phyloP scores from a whole-genome alignment of 2,888 invertebrate genomes.

The Pristionchus fissidentatus region DNA sequence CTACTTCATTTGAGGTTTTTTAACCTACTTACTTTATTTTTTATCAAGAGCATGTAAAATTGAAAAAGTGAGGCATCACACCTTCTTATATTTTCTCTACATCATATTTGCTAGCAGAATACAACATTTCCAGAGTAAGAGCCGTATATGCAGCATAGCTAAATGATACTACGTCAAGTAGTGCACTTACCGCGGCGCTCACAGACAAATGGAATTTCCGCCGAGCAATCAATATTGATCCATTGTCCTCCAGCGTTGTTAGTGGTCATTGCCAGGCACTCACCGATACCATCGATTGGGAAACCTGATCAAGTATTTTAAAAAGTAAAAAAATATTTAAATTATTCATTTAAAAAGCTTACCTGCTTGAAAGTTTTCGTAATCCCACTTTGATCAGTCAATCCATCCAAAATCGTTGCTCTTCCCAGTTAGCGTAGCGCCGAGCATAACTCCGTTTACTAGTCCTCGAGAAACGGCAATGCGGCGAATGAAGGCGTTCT shows the following conservation, averaged over 20 bases:
- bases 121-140: not conserved
- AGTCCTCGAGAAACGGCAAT: not conserved
- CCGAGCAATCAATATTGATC: not conserved
- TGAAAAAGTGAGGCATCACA: too few species aligned
- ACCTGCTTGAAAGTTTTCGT: not conserved
- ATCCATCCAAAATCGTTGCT: not conserved
- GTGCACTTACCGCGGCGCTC: too few species aligned
- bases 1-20: too few species aligned
- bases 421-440: not conserved
- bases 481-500: not conserved
- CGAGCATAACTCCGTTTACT: not conserved
- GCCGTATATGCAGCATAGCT: not conserved
- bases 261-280: slow-evolving; percentile 11
- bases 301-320: not conserved
- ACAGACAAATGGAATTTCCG: not conserved
- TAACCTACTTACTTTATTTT: too few species aligned
- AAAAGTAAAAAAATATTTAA: too few species aligned
- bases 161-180: too few species aligned
- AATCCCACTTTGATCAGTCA: not conserved
- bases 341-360: too few species aligned
- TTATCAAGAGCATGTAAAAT: too few species aligned
- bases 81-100: not conserved
- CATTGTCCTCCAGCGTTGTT: not conserved
- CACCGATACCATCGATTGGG: not conserved
- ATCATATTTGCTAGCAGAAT: not conserved